Evolutionary conservation across 2,888 invertebrate genomes (phyloP), one percentile per base, ranked within the genome.

Genomic region (Zaprionus lineosus): DNA sequence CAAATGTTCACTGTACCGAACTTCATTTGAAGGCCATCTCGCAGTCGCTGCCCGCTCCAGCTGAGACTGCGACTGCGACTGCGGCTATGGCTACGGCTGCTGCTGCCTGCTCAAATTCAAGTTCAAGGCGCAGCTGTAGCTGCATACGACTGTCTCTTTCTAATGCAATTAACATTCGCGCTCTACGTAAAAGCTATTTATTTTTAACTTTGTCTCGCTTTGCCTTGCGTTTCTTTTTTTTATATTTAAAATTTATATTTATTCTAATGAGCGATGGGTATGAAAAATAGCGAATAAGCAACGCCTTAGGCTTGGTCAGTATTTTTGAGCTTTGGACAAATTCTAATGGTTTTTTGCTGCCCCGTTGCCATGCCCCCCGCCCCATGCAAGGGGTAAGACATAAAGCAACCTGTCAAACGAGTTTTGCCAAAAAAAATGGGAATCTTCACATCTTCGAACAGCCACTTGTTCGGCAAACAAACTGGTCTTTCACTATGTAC

Each of bases 301-400:
- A 78, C 57, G 59, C 56, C 84, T 87, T 88, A 82, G 74, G 79
- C 74, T 84, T 87, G 88, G 87, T 88, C 88, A 87, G 87, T 87
- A 71, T 58, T 77, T 66, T 60, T 28, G 3, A 1, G 7, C 5
- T 52, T 48, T 37, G 34, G 24, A 21, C 8, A 26, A 18, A 55
- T 60, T 65, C 66, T 61, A 55, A 48, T 34, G 21, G 58, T 26
- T 14, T 18, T 34, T 11, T n/a, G 50, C 21, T 40, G 33, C 15
- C 19, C n/a, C n/a, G n/a, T n/a, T n/a, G n/a, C n/a, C n/a, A n/a
- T n/a, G n/a, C n/a, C n/a, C n/a, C n/a, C n/a, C n/a, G n/a, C n/a
- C n/a, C n/a, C n/a, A n/a, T 12, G 36, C 21, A 28, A 47, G 47
- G 7, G 37, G 9, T 51, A 36, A 14, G 26, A 31, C 39, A 31